Base-by-base conservation (phyloP, 2,113 vertebrate species). In the Cisticola juncidis region DNA sequence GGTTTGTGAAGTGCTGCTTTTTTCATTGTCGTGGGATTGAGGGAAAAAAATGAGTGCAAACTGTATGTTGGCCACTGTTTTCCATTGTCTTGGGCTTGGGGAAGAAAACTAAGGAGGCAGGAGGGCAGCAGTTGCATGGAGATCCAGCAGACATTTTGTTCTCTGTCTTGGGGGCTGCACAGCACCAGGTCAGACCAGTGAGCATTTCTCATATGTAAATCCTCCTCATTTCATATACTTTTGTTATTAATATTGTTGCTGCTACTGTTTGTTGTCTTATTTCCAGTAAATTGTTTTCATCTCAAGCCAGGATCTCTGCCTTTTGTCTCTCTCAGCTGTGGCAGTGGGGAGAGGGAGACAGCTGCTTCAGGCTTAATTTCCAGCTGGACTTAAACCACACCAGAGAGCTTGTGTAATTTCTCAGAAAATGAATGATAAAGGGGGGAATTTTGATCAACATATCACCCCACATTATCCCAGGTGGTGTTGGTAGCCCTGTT, bases 101-200 rank as follows among this genome's bases (percentile, higher is more conserved):
- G 36, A 58, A 51, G 44, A 51, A 26, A 86, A 42, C 10, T 7
- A 44, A 44, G 42, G 42, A 44, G 42, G 42, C 15, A 44, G 42
- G 42, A 44, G 42, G 42, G 42, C 42, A 44, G 42, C 42, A 19
- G 45, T 22, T 20, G 9, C 0, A 0, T 35, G 44, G 25, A 62
- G 11, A 26, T 64, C 40, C 22, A 57, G 11, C 4, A 9, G 11
- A 9, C 31, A 26, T 77, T 51, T 60, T 51, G 18, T 44, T 51
- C 62, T 60, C 19, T 77, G 22, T 58, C 53, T 68, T 1, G 0
- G 6, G 5, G 17, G 21, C 44, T 0, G 0, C 26, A 58, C 6
- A 35, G 14, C 0, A 0, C 36, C 26, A 21, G 12, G 16, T 35
- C 51, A 74, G 42, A 42, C 33, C 29, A 60, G 53, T 33, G 45